phyloP scores from a whole-genome alignment of 2,113 vertebrate species.

The Callipepla californica region DNA sequence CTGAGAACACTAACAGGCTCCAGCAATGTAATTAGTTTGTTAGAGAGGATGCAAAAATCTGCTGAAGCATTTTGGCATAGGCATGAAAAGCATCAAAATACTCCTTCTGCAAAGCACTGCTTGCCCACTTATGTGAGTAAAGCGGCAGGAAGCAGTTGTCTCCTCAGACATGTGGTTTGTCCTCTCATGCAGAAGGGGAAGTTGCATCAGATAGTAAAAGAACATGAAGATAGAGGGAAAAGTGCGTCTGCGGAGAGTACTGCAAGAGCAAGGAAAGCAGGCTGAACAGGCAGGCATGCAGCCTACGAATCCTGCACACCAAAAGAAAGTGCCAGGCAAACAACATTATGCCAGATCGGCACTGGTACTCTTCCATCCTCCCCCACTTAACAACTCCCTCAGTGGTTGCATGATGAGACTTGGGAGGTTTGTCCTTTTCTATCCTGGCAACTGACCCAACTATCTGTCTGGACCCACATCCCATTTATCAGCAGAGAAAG shows the following conservation, averaged over 20 bases:
- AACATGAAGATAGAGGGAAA: not conserved
- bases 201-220: not conserved
- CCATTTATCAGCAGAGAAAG: not conserved
- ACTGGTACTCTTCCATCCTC: accelerated
- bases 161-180: not conserved
- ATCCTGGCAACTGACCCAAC: not conserved
- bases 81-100: not conserved
- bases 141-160: not conserved
- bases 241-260: accelerated
- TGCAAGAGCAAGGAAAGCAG: not conserved
- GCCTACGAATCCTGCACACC: not conserved
- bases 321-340: not conserved
- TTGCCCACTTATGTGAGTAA: constrained; percentile 2
- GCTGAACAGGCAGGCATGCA: not conserved
- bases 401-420: not conserved
- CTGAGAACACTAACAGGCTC: constrained; percentile 44
- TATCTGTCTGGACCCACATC: not conserved
- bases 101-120: not conserved
- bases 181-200: not conserved
- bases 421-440: not conserved
- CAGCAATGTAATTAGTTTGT: constrained; percentile 19
- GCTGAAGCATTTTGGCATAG: not conserved
- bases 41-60: not conserved
- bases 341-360: not conserved
- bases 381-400: not conserved